phyloP scores from a whole-genome alignment of 2,797 vertebrate genomes.

The Silurus aristotelis region DNA sequence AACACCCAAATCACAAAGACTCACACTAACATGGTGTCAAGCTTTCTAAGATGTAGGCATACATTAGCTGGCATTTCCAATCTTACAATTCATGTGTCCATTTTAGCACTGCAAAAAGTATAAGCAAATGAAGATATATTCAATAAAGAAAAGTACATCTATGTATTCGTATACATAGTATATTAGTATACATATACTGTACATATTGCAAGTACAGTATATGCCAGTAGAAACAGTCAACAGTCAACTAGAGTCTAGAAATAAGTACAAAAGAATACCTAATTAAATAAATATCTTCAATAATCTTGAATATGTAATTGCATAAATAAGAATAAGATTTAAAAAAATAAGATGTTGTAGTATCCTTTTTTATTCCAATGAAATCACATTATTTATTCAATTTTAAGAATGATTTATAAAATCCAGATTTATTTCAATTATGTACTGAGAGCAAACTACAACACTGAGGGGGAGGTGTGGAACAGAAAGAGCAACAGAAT shows the following conservation, averaged over 20 bases:
- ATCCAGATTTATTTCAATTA: background rate
- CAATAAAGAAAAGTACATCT: background rate
- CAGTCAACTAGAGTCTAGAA: too few relatives aligned
- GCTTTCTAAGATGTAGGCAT: background rate
- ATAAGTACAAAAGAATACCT: too few relatives aligned
- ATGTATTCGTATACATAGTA: too few relatives aligned
- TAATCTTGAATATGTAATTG: background rate
- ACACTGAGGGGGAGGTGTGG: background rate
- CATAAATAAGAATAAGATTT: background rate
- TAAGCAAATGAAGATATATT: background rate
- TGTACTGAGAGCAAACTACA: background rate
- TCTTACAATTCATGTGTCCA: background rate
- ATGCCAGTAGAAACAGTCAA: too few relatives aligned
- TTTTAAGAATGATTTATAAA: background rate
- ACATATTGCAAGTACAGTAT: too few relatives aligned
- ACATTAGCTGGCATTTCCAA: background rate
- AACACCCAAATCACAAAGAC: background rate
- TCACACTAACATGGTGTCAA: background rate
- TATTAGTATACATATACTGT: too few relatives aligned
- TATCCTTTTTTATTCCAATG: background rate
- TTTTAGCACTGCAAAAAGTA: background rate
- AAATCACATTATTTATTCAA: background rate
- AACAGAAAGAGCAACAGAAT: constrained; percentile 1
- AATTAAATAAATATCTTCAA: background rate
- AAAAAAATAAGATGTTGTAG: background rate